Evolutionary conservation across 2,113 vertebrate species (phyloP), one percentile per base, ranked within the genome.

Genomic region (Corythornis vintsioides): DNA sequence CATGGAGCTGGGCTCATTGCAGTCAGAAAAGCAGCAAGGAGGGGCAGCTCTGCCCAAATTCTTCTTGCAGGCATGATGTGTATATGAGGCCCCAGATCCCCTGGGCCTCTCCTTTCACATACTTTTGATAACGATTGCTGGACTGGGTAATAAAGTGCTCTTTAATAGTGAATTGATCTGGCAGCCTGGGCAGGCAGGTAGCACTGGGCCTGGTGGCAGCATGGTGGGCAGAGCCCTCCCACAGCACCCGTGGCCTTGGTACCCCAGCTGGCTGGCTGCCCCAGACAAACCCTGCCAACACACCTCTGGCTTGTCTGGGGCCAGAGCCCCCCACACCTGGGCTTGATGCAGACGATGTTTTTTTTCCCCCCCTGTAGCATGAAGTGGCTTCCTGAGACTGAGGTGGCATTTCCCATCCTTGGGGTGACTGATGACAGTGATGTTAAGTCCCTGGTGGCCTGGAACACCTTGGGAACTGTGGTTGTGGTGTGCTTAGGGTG

Each of bases 131-230:
- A 88, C 4, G 29, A 88, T 91, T 69, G 43, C 67, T 48, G 72
- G 71, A 47, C 91, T 86, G 78, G 26, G 35, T 76, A 93, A 93
- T 95, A 85, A 96, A 96, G 14, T 52, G 75, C 84, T n/a, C n/a
- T 80, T 95, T 94, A 96, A 92, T 42, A 67, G 85, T 3, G 38
- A 77, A 96, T 95, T 40, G 29, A 96, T 95, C 80, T 26, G 77
- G 74, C 88, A 69, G 59, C 29, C 64, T n/a, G 13, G 60, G 61
- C 4, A 0, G 50, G 78, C 43, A 29, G 48, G 42, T 73, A 85
- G 50, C 2, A 10, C 81, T 25, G n/a, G 10, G 26, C 1, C 3
- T 1, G 2, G 33, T 60, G 55, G 63, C 59, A 60, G 40, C 35
- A 15, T 1, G 0, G 10, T 6, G 38, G 26, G 21, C 0, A 3